phyloP scores from a whole-genome alignment of 2,113 vertebrate species.

The Psittacula cyanocephala region DNA sequence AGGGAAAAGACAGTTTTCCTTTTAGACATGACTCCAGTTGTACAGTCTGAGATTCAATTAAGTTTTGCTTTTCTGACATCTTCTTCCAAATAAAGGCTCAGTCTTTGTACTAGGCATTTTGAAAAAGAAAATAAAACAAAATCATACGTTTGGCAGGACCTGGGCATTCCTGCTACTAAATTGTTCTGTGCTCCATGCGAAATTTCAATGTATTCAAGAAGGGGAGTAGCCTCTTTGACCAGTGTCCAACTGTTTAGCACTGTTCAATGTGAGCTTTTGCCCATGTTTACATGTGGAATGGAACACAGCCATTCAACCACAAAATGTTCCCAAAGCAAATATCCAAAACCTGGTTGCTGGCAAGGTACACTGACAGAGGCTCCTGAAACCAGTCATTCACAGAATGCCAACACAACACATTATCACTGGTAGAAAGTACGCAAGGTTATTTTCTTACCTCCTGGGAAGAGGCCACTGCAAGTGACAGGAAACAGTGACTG shows the following conservation, averaged over 20 bases:
- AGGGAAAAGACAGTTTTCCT: constrained; percentile 31
- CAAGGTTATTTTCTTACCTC: constrained; percentile 51
- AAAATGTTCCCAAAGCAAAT: constrained; percentile 72
- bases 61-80: background rate
- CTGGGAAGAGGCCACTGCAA: background rate
- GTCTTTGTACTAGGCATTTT: constrained; percentile 27
- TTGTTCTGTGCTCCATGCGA: constrained; percentile 16
- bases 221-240: constrained; percentile 50
- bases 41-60: constrained; percentile 30
- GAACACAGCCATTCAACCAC: constrained; percentile 52
- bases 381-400: constrained; percentile 36
- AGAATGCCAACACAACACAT: constrained; percentile 33
- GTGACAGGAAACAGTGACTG: background rate
- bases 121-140: constrained; percentile 47
- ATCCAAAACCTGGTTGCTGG: constrained; percentile 68
- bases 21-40: background rate
- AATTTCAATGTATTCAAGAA: background rate
- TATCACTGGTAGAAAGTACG: background rate
- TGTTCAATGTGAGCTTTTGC: constrained; percentile 52
- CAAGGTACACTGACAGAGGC: background rate
- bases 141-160: constrained; percentile 32
- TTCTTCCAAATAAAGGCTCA: constrained; percentile 34
- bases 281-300: constrained; percentile 71
- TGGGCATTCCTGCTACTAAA: background rate
- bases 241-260: constrained; percentile 61